A percentile compares a stretch with the other conserved stretches of the same genome.
These are phyloP conservation scores for Tragelaphus strepsiceros DNA, from an alignment of 2,113 vertebrate genomes.

Conservation along the genomic window DNA sequence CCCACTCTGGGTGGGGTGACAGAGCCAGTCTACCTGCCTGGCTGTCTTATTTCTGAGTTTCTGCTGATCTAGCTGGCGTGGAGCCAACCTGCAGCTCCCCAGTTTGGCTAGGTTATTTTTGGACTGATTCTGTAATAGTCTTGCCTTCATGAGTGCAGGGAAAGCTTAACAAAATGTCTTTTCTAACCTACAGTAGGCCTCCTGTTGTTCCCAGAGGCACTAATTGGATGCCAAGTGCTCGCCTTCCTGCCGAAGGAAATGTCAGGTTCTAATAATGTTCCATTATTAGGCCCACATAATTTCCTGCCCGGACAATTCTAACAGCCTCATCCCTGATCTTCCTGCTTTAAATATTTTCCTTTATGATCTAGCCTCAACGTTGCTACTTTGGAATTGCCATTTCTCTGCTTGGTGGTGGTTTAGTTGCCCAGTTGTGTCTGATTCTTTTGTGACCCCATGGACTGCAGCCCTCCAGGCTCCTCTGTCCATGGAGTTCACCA, in stretches of 20 bases:
- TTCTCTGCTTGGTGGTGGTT: not conserved
- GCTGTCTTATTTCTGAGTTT: not conserved
- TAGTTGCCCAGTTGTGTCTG: not conserved
- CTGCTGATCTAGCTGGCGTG: not conserved
- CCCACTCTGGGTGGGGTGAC: not conserved
- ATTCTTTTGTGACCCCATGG: not conserved
- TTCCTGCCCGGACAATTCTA: constrained; percentile 6
- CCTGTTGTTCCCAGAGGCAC: not conserved
- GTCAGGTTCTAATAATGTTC: constrained; percentile 35
- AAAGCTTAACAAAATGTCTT: constrained; percentile 22
- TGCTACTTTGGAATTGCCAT: not conserved
- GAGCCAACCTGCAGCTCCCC: not conserved
- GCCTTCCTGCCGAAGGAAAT: constrained; percentile 28
- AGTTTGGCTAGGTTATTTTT: constrained; percentile 28
- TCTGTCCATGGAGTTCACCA: not conserved
- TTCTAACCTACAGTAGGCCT: not conserved
- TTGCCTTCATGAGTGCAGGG: not conserved
- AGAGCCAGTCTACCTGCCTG: not conserved
- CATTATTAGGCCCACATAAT: constrained; percentile 7
- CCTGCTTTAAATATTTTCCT: not conserved
- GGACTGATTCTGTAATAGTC: constrained; percentile 8
- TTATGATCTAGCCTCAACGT: not conserved
- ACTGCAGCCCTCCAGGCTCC: not conserved
- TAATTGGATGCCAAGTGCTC: constrained; percentile 37
- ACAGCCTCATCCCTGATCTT: not conserved